Conservation (phyloP, 2,797 vertebrate species). For the Nothura maculosa region DNA sequence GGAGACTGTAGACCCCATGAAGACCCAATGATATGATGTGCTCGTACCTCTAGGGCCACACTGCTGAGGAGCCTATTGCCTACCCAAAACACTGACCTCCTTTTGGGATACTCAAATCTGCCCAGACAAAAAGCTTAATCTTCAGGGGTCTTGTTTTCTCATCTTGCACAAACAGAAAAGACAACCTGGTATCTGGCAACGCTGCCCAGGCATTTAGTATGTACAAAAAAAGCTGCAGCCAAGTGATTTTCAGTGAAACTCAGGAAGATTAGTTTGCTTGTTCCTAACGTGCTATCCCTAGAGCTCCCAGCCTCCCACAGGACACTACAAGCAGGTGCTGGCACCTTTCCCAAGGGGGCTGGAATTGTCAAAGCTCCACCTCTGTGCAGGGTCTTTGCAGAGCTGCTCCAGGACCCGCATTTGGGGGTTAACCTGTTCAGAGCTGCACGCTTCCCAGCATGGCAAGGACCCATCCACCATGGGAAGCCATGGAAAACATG, state of each 20-base stretch:
- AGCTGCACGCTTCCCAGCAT: not conserved
- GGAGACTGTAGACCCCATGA: not conserved
- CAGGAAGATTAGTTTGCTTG: not conserved
- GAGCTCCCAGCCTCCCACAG: not conserved
- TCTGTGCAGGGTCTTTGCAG: not conserved
- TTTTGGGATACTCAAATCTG: not conserved
- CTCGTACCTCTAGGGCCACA: not conserved
- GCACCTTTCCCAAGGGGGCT: conserved; percentile 3
- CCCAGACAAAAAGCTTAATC: not conserved
- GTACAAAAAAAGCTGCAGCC: not conserved
- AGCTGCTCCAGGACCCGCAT: not conserved
- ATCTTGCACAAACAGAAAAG: not conserved
- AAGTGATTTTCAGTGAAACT: not conserved
- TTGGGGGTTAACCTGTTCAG: not conserved
- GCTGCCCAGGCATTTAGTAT: not conserved
- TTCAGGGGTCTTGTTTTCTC: too few relatives aligned
- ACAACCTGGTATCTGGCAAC: not conserved
- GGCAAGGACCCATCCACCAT: accelerated
- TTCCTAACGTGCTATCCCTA: not conserved
- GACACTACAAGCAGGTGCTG: not conserved
- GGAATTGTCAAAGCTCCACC: conserved; percentile 52
- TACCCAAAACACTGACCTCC: not conserved
- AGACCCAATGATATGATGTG: accelerated
- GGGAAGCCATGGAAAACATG: not conserved
- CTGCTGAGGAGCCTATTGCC: not conserved